Base-by-base conservation (phyloP, 2,888 invertebrate species). In the Polietes domitor region DNA sequence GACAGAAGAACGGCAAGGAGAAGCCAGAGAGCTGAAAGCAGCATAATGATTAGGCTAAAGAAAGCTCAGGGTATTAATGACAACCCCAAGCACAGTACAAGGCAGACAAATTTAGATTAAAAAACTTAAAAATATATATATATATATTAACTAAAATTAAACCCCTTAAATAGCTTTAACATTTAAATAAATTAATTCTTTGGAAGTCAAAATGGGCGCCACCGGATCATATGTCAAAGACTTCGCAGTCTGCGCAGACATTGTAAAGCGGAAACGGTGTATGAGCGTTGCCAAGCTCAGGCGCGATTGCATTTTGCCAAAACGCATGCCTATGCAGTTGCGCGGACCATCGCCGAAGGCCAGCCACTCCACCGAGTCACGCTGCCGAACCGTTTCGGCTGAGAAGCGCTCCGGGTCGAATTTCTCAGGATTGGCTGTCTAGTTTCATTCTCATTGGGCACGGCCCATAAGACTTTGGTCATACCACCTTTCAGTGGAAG, bases 381-480 rank as follows among this genome's bases (percentile, higher is more conserved):
- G 89, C 19, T 92, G 92, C 0, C 92, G 89, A 71, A 93, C 94
- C 76, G 93, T 93, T 82, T 93, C 93, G 0, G 92, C 90, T 0
- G 92, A 90, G 87, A 95, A 95, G 77, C 95, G 92, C 24, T 94
- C 94, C 0, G 95, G 95, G 63, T 94, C 93, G 77, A 95, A 95
- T 61, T 92, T 7, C 0, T 68, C 92, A 0, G 95, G 95, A 3
- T 95, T 92, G 0, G 92, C n/a, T n/a, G n/a, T n/a, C n/a, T n/a
- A n/a, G n/a, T n/a, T n/a, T n/a, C n/a, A n/a, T n/a, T n/a, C n/a
- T n/a, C n/a, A n/a, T n/a, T n/a, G n/a, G n/a, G n/a, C n/a, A n/a
- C n/a, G n/a, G n/a, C n/a, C n/a, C n/a, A n/a, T n/a, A n/a, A n/a
- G n/a, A n/a, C n/a, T n/a, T n/a, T n/a, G n/a, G n/a, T n/a, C n/a